A percentile compares a stretch with the other conserved stretches of the same genome.
Conservation (phyloP, 2,113 vertebrate genomes). For the Apus apus region DNA sequence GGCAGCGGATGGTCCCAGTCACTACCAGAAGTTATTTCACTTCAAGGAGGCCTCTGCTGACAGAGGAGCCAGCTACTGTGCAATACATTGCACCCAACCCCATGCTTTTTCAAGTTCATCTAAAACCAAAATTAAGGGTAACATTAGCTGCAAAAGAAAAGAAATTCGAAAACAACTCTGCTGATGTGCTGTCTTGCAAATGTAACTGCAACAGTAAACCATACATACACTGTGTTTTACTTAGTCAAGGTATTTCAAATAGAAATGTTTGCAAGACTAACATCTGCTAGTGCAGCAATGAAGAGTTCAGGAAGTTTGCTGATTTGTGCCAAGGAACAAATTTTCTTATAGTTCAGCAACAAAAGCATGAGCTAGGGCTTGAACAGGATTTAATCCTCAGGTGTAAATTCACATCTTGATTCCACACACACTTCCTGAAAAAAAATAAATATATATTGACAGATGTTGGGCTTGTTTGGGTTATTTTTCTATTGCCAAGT, state of each 20-base stretch:
- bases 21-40: not conserved
- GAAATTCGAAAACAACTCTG: not conserved
- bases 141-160: conserved; percentile 14
- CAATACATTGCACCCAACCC: not conserved
- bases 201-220: not conserved
- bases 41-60: not conserved
- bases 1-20: not conserved
- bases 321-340: not conserved
- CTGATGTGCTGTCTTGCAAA: not conserved
- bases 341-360: conserved; percentile 5
- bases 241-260: not conserved
- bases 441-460: not conserved
- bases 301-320: not conserved
- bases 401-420: conserved; percentile 41
- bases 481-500: not conserved
- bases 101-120: conserved; percentile 20
- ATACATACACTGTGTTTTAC: not conserved
- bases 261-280: not conserved
- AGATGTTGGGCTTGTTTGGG: not conserved
- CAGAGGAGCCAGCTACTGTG: not conserved
- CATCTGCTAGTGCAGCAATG: not conserved
- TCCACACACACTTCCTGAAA: not conserved
- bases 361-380: not conserved
- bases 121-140: not conserved
- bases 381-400: not conserved